Percentiles rank a stretch among this genome's conserved stretches.
Evolutionary conservation across 2,113 vertebrate species (phyloP).

Genomic region (Hyla sarda): DNA sequence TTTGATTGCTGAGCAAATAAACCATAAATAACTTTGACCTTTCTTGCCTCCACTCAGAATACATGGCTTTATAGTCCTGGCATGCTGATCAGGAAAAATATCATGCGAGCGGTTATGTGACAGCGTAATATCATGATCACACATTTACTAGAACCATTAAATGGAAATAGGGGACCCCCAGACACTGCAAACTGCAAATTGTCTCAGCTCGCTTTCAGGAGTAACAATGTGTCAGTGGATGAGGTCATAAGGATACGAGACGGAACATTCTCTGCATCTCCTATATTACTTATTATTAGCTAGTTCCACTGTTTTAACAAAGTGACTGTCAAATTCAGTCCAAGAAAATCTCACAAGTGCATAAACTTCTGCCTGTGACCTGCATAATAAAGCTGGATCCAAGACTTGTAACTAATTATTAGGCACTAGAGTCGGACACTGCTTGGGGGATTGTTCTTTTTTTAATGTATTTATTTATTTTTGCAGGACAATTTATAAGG

Average conservation of each 20-base stretch:
- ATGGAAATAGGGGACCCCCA: constrained; percentile 30
- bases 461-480: not conserved
- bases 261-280: not conserved
- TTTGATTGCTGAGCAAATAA: constrained; percentile 41
- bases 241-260: not conserved
- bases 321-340: constrained; percentile 9
- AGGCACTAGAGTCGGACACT: not conserved
- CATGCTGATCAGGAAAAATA: constrained; percentile 41
- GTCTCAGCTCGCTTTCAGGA: not conserved
- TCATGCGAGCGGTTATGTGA: constrained; percentile 27
- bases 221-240: constrained; percentile 18
- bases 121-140: constrained; percentile 45
- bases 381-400: not conserved
- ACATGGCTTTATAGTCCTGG: not conserved
- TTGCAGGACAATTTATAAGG: not conserved
- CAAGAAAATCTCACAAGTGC: constrained; percentile 5
- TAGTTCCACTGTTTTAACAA: not conserved
- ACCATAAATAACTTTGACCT: not conserved
- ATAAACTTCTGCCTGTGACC: not conserved
- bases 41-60: constrained; percentile 30
- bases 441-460: not conserved
- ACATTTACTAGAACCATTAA: constrained; percentile 43
- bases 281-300: constrained; percentile 20
- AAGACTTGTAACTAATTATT: not conserved
- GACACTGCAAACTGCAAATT: constrained; percentile 34